Evolutionary conservation across 2,888 invertebrate genomes (phyloP).

Genomic region (Agrenia bidenticulata): DNA sequence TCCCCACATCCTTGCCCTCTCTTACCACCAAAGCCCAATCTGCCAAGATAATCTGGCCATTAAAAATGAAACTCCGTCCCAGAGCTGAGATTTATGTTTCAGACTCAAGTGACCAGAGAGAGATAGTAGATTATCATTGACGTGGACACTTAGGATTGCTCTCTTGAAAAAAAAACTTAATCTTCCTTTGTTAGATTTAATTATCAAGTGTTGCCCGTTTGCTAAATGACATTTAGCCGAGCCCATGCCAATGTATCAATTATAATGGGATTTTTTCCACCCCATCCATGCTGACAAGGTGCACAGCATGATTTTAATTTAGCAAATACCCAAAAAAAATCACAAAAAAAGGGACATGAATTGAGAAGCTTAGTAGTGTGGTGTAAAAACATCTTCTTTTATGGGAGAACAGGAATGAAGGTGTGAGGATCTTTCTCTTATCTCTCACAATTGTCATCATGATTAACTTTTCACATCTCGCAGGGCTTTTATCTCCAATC

Average conservation of each 20-base stretch:
- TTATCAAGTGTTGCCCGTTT: not conserved
- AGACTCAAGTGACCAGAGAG: not conserved
- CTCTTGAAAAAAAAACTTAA: too few species aligned
- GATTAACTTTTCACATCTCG: not conserved
- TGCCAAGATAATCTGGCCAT: not conserved
- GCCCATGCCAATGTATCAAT: conserved; percentile 18
- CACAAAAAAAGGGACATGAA: conserved; percentile 17
- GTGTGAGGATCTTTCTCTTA: conserved; percentile 3
- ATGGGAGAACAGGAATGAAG: not conserved
- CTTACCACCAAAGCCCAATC: too few species aligned
- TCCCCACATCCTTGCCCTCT: too few species aligned
- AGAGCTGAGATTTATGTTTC: not conserved
- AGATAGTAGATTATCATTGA: too few species aligned
- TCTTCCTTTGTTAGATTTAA: conserved; percentile 1
- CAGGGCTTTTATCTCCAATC: not conserved
- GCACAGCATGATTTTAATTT: conserved; percentile 45
- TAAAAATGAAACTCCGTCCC: not conserved
- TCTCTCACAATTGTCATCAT: not conserved
- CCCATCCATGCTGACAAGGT: conserved; percentile 35
- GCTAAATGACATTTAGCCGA: not conserved
- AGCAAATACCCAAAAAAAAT: conserved; percentile 20
- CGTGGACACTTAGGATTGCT: too few species aligned
- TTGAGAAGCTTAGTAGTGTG: conserved; percentile 35
- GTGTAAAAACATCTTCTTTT: too few species aligned
- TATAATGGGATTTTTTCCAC: conserved; percentile 13